Conservation (phyloP, 1,140 invertebrate genomes). For the Dreissena rostriformis region DNA sequence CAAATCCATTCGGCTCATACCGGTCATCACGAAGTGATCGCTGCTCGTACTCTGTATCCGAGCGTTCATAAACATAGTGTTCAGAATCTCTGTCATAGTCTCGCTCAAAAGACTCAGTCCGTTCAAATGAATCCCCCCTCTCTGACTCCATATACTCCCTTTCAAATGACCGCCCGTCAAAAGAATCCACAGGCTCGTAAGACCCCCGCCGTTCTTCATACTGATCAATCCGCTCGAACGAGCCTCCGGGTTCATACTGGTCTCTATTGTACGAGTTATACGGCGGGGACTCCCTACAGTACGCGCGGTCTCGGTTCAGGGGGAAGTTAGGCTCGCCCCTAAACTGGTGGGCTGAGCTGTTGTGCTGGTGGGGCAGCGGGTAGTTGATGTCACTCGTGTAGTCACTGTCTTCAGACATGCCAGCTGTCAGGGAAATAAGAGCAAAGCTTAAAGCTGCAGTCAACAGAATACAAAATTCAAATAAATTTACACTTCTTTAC, state of each 20-base stretch:
- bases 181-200: conserved; percentile 64
- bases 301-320: conserved; percentile 63
- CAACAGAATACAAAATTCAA: too few species aligned
- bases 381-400: conserved; percentile 98
- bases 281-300: conserved; percentile 53
- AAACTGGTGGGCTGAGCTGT: conserved; percentile 80
- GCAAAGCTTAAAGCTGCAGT: too few species aligned
- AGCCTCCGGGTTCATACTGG: conserved; percentile 30
- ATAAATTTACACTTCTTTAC: too few species aligned
- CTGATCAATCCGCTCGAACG: conserved; percentile 29
- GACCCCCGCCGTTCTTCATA: conserved; percentile 51
- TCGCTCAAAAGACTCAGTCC: conserved; percentile 45
- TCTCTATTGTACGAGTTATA: conserved; percentile 60
- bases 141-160: conserved; percentile 56
- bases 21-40: conserved; percentile 21
- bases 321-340: conserved; percentile 68
- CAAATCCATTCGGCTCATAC: conserved; percentile 23
- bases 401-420: conserved; percentile 97
- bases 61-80: conserved; percentile 43
- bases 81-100: conserved; percentile 17
- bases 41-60: conserved; percentile 47
- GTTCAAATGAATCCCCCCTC: conserved; percentile 47
- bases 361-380: conserved; percentile 87
- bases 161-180: conserved; percentile 71
- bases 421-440: conserved; percentile 84